phyloP scores from a whole-genome alignment of 2,797 vertebrate genomes.

The Falco cherrug region DNA sequence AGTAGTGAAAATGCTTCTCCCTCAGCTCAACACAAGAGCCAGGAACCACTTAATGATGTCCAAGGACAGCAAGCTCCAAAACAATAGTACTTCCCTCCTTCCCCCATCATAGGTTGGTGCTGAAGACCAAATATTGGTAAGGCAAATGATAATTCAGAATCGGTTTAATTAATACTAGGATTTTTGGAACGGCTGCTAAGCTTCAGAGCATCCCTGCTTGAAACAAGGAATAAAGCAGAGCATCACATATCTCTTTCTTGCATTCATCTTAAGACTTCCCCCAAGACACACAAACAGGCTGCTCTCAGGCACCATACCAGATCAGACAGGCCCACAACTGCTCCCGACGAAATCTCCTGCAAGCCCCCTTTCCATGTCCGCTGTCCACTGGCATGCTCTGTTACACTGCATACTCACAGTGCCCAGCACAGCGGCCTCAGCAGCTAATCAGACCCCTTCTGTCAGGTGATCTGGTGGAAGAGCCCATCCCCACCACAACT shows the following conservation, averaged over 20 bases:
- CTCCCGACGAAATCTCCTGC: neutral
- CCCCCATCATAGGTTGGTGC: too few species aligned
- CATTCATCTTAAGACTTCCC: neutral
- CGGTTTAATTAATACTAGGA: neutral
- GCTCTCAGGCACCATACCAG: neutral
- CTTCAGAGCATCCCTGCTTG: neutral
- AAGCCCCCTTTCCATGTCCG: fast-evolving
- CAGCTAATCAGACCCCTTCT: neutral
- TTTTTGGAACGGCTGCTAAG: neutral
- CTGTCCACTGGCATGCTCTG: fast-evolving
- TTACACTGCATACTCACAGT: neutral
- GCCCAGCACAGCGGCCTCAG: fast-evolving
- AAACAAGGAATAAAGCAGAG: neutral
- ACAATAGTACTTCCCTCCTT: neutral
- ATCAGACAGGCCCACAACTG: neutral
- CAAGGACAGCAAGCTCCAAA: neutral
- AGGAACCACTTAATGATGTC: neutral
- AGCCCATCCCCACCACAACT: neutral
- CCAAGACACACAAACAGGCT: neutral
- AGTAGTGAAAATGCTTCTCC: neutral
- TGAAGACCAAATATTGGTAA: neutral
- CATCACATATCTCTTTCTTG: neutral
- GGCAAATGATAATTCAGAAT: neutral
- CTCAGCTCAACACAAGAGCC: neutral
- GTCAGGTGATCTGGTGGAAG: neutral